These are phyloP conservation scores for Eufriesea mexicana DNA, from an alignment of 1,140 invertebrate genomes.

Conservation along the genomic window DNA sequence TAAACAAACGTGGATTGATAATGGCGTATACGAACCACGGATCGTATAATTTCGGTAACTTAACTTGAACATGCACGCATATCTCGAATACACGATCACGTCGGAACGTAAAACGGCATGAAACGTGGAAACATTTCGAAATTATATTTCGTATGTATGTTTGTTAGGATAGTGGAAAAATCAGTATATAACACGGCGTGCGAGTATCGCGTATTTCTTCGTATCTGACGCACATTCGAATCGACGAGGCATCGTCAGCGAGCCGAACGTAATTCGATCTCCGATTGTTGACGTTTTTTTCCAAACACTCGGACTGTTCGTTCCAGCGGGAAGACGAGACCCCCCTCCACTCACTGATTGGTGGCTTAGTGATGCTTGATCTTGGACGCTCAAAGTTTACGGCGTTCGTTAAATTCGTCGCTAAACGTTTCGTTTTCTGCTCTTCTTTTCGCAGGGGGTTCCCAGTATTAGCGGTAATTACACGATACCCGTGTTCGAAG, in stretches of 20 bases:
- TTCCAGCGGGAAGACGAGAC: too few species aligned
- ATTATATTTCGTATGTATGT: background rate
- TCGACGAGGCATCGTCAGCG: constrained; percentile 14
- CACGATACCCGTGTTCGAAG: background rate
- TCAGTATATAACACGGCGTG: too few species aligned
- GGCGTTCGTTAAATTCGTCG: too few species aligned
- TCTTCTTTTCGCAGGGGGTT: background rate
- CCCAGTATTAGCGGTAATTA: background rate
- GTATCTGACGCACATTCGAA: background rate
- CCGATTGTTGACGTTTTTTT: constrained; percentile 3
- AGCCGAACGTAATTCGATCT: background rate
- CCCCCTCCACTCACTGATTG: too few species aligned
- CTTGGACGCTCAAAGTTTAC: too few species aligned
- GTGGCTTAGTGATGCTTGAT: too few species aligned
- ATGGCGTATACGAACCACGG: background rate
- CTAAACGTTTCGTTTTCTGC: background rate
- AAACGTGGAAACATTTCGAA: background rate
- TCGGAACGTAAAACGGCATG: background rate
- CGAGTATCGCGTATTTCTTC: background rate
- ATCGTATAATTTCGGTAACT: background rate
- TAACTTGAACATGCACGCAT: background rate
- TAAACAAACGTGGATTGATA: constrained; percentile 1
- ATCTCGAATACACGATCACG: background rate
- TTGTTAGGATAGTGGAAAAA: too few species aligned
- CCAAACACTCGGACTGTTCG: background rate